These are phyloP conservation scores for Muscicapa adusta DNA, from an alignment of 2,113 vertebrate species.

Conservation along the genomic window DNA sequence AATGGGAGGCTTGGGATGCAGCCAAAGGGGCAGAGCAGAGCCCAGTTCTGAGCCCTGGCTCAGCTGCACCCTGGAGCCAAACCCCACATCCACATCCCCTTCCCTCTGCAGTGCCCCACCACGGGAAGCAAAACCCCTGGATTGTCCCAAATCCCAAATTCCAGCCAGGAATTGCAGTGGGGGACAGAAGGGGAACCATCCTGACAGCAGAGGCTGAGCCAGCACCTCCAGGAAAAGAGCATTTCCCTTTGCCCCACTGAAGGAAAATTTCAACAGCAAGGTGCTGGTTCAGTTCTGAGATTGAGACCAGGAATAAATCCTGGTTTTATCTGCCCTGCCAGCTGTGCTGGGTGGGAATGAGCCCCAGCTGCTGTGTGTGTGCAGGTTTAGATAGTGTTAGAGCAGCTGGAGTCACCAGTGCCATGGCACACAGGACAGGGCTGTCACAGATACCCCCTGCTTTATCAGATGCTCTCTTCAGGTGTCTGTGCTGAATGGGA, in stretches of 20 bases:
- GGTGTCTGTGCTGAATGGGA: not conserved
- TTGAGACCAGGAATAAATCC: not conserved
- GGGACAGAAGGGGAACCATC: not conserved
- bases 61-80: not conserved
- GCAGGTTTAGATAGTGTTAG: not conserved
- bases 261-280: not conserved
- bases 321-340: not conserved
- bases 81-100: not conserved
- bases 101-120: too few relatives aligned
- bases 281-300: not conserved
- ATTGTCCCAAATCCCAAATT: accelerated
- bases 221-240: not conserved
- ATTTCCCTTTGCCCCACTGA: not conserved
- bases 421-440: not conserved
- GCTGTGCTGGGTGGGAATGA: not conserved
- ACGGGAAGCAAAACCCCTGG: accelerated
- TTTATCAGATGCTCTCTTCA: not conserved
- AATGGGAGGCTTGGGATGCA: not conserved
- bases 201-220: not conserved
- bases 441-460: not conserved
- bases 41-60: not conserved
- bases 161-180: too few relatives aligned
- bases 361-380: not conserved
- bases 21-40: not conserved
- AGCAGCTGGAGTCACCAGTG: not conserved